These are phyloP conservation scores for Hippasteria phrygiana DNA, from an alignment of 53 echinoderm and acorn worm species.

Conservation along the genomic window DNA sequence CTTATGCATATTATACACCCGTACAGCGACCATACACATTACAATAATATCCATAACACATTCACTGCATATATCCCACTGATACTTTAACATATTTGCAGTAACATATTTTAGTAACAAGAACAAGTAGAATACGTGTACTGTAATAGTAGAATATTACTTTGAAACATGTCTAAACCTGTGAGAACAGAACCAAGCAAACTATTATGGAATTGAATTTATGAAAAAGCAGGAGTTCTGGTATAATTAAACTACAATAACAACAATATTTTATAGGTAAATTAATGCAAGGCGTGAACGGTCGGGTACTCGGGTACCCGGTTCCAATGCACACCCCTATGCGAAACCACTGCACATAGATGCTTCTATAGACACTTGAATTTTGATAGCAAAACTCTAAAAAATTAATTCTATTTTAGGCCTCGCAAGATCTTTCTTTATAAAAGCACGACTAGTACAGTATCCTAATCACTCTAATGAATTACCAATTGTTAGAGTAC, in stretches of 20 bases:
- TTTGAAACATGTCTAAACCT: not conserved
- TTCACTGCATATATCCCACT: not conserved
- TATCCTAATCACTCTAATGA: no score
- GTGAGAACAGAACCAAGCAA: not conserved
- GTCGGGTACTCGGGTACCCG: no score
- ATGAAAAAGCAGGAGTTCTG: not conserved
- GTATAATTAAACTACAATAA: not conserved
- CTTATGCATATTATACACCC: not conserved
- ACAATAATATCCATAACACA: not conserved
- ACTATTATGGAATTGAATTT: not conserved
- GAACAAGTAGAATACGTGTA: constrained; percentile 1
- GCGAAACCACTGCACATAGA: no score
- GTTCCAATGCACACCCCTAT: no score
- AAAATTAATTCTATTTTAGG: no score
- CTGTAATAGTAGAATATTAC: not conserved
- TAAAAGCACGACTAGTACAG: no score
- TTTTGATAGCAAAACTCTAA: no score
- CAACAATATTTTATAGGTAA: not conserved
- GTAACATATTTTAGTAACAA: constrained; percentile 7
- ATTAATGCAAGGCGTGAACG: not conserved
- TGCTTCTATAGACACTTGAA: no score
- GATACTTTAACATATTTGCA: constrained; percentile 14
- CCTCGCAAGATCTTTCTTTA: no score
- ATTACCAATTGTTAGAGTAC: no score
- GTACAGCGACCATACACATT: not conserved